These are phyloP conservation scores for Halcyon smyrnensis DNA, from an alignment of 2,797 vertebrate genomes.

Conservation along the genomic window DNA sequence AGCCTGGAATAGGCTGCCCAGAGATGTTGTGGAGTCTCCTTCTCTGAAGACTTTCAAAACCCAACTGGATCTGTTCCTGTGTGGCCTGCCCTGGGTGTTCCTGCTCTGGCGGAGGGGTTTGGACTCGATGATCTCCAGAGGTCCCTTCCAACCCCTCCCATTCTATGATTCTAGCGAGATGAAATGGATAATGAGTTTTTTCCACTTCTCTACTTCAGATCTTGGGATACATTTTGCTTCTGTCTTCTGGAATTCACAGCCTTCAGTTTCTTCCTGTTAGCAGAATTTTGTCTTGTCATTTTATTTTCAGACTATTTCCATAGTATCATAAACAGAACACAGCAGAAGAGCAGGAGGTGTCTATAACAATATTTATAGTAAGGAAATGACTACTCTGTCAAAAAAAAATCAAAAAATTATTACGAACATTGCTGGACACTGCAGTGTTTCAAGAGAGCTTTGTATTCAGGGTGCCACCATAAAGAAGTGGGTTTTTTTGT, in stretches of 20 bases:
- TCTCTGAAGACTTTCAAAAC: too few relatives aligned
- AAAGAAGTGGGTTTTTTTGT: neutral
- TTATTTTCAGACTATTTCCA: neutral
- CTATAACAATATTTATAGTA: neutral
- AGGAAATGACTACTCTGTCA: neutral
- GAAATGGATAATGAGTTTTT: fast-evolving
- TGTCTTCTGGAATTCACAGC: neutral
- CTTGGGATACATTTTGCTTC: neutral
- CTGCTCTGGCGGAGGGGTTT: too few relatives aligned
- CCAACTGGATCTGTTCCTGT: too few relatives aligned
- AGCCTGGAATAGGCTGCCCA: too few relatives aligned
- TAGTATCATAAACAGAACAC: neutral
- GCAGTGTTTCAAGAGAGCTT: neutral
- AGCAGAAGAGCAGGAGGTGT: neutral
- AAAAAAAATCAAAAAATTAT: neutral
- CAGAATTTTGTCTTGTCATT: fast-evolving
- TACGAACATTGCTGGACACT: fast-evolving
- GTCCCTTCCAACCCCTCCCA: too few relatives aligned
- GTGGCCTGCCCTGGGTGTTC: too few relatives aligned
- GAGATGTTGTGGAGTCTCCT: too few relatives aligned
- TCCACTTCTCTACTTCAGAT: neutral
- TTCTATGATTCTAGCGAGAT: too few relatives aligned
- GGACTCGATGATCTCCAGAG: too few relatives aligned
- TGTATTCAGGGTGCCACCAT: neutral
- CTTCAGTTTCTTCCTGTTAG: neutral